Base-by-base conservation (phyloP, 2,888 invertebrate genomes). In the Clusia tigrina region DNA sequence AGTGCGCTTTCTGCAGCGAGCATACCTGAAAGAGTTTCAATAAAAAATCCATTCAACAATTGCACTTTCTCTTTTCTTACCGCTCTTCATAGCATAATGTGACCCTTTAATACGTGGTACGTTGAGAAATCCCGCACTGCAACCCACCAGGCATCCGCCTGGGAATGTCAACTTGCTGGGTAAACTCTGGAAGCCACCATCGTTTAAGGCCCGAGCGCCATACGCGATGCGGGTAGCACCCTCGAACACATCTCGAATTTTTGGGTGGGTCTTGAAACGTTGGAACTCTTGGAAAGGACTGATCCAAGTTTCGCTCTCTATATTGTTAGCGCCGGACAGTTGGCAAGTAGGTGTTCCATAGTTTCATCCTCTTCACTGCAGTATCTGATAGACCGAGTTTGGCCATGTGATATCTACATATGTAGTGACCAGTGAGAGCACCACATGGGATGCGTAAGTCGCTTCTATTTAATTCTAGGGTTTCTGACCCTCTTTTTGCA, bases 51-150 rank as follows among this genome's bases (percentile, higher is more conserved):
- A n/a, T n/a, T n/a, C n/a, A n/a, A n/a, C n/a, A n/a, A n/a, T 51
- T 5, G 6, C 48, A 20, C 10, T 42, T 2, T 17, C 48, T 15
- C 1, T 18, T 0, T 51, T 67, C 68, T 64, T 70, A 77, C 83
- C 92, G 83, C 96, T 96, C 86, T 98, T 98, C 96, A 99, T 99
- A 2, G 99, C 99, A 79, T 95, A 96, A 82, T 99, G 98, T 0
- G 96, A 96, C 64, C 97, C 97, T 84, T 97, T 97, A 70, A 98
- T 93, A 83, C 98, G 92, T 0, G 98, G 96, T 53, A 98, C 96
- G 84, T 99, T 99, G 75, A 99, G 87, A 82, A 96, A 96, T n/a
- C 98, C 97, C n/a, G 98, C 94, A 15, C 91, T 89, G 82, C 97
- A 98, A 0, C 99, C 90, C 5, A 94, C 89, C 42, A 99, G 84